Evolutionary conservation across 2,113 vertebrate species (phyloP), one percentile per base, ranked within the genome.

Genomic region (Stegostoma tigrinum): DNA sequence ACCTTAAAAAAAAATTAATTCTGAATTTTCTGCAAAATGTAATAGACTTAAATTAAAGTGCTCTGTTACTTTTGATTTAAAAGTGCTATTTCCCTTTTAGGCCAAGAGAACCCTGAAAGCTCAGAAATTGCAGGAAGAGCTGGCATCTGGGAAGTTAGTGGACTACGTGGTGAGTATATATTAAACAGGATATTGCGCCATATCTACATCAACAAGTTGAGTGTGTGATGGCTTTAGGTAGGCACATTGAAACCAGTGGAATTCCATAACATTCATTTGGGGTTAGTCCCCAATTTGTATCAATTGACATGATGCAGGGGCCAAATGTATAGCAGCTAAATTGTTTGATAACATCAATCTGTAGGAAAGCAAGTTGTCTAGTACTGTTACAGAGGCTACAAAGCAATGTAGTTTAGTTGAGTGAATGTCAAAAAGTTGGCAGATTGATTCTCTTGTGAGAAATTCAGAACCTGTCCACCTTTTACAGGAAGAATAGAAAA

Each of bases 71-170:
- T 30, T 23, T 45, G 66, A 21, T 72, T 72, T 52, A 95, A 95
- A 72, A 2, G n/a, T 95, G 24, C 38, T 48, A 1, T 52, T 55
- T 95, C 55, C 42, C 96, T 45, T 0, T 17, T 96, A 99, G 99
- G 99, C 99, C 95, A 99, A 99, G 96, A 98, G 99, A 95, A 99
- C 98, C 0, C 96, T 99, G 96, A 99, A 99, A 97, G 99, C 99
- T 48, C 99, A 99, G 96, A 99, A 99, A 96, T 98, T 99, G 80
- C 99, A 99, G 96, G 99, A 99, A 95, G 99, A 99, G 97, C 96
- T 99, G 96, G 99, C 99, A 8, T 99, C 99, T 95, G 99, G 99
- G 96, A 99, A 99, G 97, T 97, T 99, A 95, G 96, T 98, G 83
- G 99, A 99, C 96, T 98, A 98, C 96, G 98, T 97, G 96, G 99